These are phyloP conservation scores for Entomobrya multifasciata DNA, from an alignment of 2,888 invertebrate species.

Conservation along the genomic window DNA sequence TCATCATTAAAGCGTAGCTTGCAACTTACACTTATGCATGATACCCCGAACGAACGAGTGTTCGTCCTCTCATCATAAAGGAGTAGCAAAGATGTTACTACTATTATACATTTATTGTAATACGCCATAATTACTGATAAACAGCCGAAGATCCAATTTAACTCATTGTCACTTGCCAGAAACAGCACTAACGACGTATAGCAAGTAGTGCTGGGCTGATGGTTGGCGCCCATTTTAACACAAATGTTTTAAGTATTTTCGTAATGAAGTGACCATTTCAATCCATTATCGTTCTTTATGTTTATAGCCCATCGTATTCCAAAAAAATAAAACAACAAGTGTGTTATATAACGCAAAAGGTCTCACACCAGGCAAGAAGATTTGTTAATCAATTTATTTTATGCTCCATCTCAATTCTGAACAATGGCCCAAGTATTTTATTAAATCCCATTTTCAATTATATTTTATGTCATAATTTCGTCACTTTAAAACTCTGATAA, in stretches of 20 bases:
- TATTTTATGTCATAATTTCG: constrained; percentile 27
- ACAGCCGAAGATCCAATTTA: constrained; percentile 23
- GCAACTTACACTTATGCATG: no score
- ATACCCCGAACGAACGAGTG: no score
- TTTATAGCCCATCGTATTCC: no score
- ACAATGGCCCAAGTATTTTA: constrained; percentile 20
- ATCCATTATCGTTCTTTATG: background rate
- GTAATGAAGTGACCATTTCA: constrained; percentile 7
- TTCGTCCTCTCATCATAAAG: no score
- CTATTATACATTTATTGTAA: constrained; percentile 36
- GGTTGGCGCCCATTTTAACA: constrained; percentile 34
- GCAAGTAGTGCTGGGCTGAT: background rate
- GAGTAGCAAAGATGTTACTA: constrained; percentile 12
- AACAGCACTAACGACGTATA: constrained; percentile 3
- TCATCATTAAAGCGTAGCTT: background rate
- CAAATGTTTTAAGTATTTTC: background rate
- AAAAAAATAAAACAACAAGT: no score
- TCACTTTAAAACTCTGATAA: background rate
- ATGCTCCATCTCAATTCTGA: constrained; percentile 20
- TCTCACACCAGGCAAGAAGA: constrained; percentile 40
- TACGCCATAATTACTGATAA: constrained; percentile 51
- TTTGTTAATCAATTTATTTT: constrained; percentile 63
- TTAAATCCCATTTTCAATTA: constrained; percentile 18
- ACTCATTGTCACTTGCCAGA: constrained; percentile 53
- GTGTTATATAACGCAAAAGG: no score